Base-by-base conservation (phyloP, 1,140 invertebrate genomes). In the Drosophila ananassae region DNA sequence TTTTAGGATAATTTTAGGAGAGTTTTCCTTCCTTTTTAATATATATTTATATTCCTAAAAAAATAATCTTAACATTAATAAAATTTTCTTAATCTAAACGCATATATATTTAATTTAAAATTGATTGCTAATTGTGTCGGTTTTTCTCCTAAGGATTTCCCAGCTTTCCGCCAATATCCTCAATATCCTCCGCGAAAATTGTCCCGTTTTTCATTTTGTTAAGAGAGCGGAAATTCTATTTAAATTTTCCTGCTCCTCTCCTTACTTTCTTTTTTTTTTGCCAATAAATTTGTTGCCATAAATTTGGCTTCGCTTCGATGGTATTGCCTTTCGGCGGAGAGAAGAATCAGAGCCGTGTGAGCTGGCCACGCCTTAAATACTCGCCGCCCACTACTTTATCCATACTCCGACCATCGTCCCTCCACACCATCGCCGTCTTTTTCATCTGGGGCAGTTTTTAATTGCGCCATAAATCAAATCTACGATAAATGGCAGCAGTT, bases 401-500 rank as follows among this genome's bases (percentile, higher is more conserved):
- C 37, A 8, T 21, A 17, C 12, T 17, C 44, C 39, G 13, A 6
- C 13, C 4, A 12, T 4, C 32, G 2, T 0, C 41, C 9, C n/a
- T 34, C 22, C 46, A 17, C 32, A 54, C 48, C 52, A 63, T 10
- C 8, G 2, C 34, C 34, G 34, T 12, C 34, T 37, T 37, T 53
- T 64, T 62, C 54, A 25, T 62, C 69, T 69, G 68, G 80, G 60
- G 64, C 61, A 83, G 69, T 89, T 87, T 87, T 87, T 87, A 87
- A 87, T 87, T 87, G 83, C 83, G 53, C 72, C 83, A 87, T 87
- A 87, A 87, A 87, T 87, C 83, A 87, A 87, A 87, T 83, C 83
- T 89, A 87, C 67, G 79, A 87, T 87, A 87, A 87, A 87, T 87
- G 83, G 83, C 25, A 68, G 79, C 83, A 87, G 83, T 87, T 87